Base-by-base conservation (phyloP, 2,888 invertebrate species). In the Heliothis peltigera region DNA sequence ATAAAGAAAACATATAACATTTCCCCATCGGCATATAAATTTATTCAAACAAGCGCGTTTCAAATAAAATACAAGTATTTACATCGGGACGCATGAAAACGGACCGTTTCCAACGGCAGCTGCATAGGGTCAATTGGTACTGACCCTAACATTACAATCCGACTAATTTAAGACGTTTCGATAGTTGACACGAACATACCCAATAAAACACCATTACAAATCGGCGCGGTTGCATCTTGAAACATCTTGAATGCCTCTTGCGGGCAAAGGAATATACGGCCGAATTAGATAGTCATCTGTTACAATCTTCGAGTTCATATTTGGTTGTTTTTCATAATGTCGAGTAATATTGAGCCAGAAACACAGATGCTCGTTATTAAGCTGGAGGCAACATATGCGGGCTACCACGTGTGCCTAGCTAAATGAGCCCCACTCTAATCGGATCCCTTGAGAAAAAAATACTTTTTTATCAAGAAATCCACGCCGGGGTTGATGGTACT, bases 71-170 rank as follows among this genome's bases (percentile, higher is more conserved):
- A 77, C 72, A 74, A 78, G 67, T 79, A 80, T 84, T 88, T 87
- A 87, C 87, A 84, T 84, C 82, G 82, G 87, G 87, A 81, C 85
- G 82, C 82, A 89, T 87, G 85, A 84, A 88, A 89, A 89, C 85
- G 82, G 84, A 87, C 83, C 84, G 88, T 84, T 84, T 83, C 82
- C 78, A 77, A 75, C 86, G 85, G 88, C 93, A 90, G 93, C 93
- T 91, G 92, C 91, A 87, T 84, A 67, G 86, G 93, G 93, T 94
- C 89, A 94, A 94, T 92, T 94, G 87, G 79, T 78, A 86, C 83
- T 93, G 93, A 94, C 93, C 93, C 90, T 89, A 84, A 88, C 84
- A 86, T 85, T 87, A 85, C 82, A 89, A 89, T 82, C 85, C 85
- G 78, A 82, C 88, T 80, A 83, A 88, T 87, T 88, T 83, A 80